These are phyloP conservation scores for Margarornis squamiger DNA, from an alignment of 2,797 vertebrate species.

Conservation along the genomic window DNA sequence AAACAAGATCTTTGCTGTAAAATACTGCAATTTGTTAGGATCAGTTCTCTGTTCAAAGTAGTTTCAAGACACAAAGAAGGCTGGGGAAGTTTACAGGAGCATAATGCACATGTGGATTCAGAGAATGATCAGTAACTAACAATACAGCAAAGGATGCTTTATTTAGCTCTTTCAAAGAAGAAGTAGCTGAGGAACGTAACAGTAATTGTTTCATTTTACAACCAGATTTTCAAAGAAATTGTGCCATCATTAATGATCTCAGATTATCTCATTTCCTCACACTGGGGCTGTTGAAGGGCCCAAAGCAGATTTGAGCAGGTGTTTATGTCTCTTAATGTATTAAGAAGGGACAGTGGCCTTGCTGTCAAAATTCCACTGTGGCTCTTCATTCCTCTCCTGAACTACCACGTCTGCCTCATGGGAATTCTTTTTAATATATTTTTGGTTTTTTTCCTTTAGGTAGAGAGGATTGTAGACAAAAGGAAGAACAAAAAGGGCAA, in stretches of 20 bases:
- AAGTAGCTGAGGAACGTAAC: neutral
- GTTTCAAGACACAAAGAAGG: neutral
- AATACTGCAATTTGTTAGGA: neutral
- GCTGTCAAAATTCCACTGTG: neutral
- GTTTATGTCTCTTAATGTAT: neutral
- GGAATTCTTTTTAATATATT: neutral
- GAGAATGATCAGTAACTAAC: neutral
- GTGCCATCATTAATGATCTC: neutral
- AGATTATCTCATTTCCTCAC: neutral
- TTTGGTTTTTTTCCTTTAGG: slow-evolving; percentile 75
- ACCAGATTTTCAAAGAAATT: neutral
- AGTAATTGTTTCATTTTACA: neutral
- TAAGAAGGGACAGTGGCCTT: neutral
- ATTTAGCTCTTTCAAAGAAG: neutral
- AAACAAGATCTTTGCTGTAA: neutral
- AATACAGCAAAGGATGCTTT: neutral
- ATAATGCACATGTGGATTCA: neutral
- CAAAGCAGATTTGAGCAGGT: neutral
- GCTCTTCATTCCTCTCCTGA: neutral
- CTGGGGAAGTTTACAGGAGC: neutral
- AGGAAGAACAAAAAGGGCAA: slow-evolving; percentile 97
- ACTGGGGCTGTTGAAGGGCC: neutral
- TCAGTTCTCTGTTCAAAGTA: neutral
- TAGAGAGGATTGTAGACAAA: slow-evolving; percentile 96
- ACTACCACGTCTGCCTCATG: neutral